Evolutionary conservation across 2,113 vertebrate species (phyloP), one percentile per base, ranked within the genome.

Genomic region (Callionymus lyra): DNA sequence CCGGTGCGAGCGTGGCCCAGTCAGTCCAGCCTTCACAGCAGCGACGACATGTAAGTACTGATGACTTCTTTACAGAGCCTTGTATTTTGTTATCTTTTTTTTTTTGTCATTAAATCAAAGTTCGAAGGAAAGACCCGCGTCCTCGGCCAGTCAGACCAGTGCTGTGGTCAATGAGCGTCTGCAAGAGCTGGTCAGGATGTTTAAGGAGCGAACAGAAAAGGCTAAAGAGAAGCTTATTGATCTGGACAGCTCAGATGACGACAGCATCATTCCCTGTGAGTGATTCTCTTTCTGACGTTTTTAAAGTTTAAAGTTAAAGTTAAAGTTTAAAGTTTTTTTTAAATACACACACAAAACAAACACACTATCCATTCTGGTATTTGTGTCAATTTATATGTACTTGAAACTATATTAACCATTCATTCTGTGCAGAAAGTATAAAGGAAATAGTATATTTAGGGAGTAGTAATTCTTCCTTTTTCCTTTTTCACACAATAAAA

Each of bases 141-240:
- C 94, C 0, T 59, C 82, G 0, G 76, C 87, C 3, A 98, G 93
- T 63, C 87, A 88, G 73, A 87, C 81, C 68, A 93, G 92, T 0
- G 17, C 81, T 0, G 1, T 83, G 55, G 74, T 98, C 51, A 92
- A 86, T 0, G 85, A 81, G 32, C 88, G 93, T 2, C 87, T 98
- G 0, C 94, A 95, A 79, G 92, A 97, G 74, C 82, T 98, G 53
- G 90, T 93, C 60, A 86, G 83, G 61, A 89, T 96, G 52, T 98
- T 98, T 42, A 94, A 81, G 43, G 90, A 92, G 51, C 79, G 95
- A 34, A 96, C 91, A 0, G 92, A 98, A 74, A 91, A 85, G 45
- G 91, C 90, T 48, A 98, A 96, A 62, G 94, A 98, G 77, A 93
- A 89, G 60, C 89, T 98, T 12, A 84, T 87, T 0, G 93, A 98